Conservation (phyloP, 1,140 invertebrate species). For the Myzus persicae region DNA sequence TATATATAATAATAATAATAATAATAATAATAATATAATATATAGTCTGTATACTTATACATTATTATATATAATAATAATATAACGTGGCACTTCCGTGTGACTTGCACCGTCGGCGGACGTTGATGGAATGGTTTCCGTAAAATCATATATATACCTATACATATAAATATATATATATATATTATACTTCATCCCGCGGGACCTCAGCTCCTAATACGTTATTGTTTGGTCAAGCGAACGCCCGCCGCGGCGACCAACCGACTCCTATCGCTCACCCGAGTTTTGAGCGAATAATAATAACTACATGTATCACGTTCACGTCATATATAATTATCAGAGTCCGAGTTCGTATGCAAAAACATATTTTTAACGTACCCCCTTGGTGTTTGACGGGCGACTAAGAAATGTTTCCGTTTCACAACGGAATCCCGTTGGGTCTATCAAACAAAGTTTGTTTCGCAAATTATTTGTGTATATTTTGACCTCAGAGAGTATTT, state of each 20-base stretch:
- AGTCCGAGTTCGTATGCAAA: too few species aligned
- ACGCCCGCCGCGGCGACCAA: neutral
- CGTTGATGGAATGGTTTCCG: constrained; percentile 50
- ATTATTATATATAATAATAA: neutral
- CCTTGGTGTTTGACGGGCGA: too few species aligned
- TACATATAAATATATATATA: neutral
- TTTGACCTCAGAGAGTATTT: too few species aligned
- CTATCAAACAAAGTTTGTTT: too few species aligned
- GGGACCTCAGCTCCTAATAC: neutral
- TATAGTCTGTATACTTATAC: neutral
- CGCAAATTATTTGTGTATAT: too few species aligned
- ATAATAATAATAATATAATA: too few species aligned
- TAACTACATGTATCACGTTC: neutral
- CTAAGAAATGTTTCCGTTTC: too few species aligned
- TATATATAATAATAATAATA: too few species aligned
- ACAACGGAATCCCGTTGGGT: too few species aligned
- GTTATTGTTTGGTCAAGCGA: constrained; percentile 38
- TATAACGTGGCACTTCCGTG: neutral
- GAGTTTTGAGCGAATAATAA: neutral
- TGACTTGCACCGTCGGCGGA: constrained; percentile 7
- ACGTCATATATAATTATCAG: neutral
- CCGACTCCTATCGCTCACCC: constrained; percentile 34
- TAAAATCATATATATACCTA: neutral
- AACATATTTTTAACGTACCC: too few species aligned
- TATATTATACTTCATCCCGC: neutral